Evolutionary conservation across 2,797 vertebrate species (phyloP).

Genomic region (Amblyopsis hoosieri): DNA sequence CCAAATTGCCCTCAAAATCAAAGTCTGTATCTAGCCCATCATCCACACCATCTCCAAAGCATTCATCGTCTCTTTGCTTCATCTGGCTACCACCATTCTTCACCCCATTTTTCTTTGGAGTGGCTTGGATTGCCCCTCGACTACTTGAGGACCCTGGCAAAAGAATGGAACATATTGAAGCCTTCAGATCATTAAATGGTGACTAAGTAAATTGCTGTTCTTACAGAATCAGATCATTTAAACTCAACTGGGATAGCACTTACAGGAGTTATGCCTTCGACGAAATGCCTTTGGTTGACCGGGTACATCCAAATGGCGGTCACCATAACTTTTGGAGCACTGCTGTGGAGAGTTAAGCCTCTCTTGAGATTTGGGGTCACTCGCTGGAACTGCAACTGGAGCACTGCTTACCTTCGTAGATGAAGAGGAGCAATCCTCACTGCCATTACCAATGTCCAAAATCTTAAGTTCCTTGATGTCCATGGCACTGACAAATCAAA

Average conservation of each 20-base stretch:
- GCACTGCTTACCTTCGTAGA: constrained; percentile 70
- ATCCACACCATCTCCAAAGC: constrained; percentile 91
- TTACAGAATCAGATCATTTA: neutral
- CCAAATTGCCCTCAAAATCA: constrained; percentile 97
- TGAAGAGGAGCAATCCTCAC: constrained; percentile 27
- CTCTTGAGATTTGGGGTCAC: constrained; percentile 73
- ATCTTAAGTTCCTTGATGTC: constrained; percentile 98
- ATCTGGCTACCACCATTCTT: constrained; percentile 89
- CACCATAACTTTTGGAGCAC: constrained; percentile 93
- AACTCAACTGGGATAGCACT: constrained; percentile 58
- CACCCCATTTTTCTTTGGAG: constrained; percentile 92
- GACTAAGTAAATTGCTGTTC: too few relatives aligned
- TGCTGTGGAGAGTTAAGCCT: constrained; percentile 79
- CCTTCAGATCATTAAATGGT: neutral
- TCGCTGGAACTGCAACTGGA: constrained; percentile 85
- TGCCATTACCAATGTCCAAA: constrained; percentile 84
- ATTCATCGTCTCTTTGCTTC: constrained; percentile 95
- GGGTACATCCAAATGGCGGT: constrained; percentile 84
- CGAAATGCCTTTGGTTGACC: constrained; percentile 89
- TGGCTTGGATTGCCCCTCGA: constrained; percentile 89
- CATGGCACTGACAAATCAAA: constrained; percentile 82
- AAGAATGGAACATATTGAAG: constrained; percentile 13
- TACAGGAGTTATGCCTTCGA: constrained; percentile 94
- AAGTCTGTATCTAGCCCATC: constrained; percentile 94
- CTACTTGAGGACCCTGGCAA: constrained; percentile 93